Evolutionary conservation across 1,140 invertebrate genomes (phyloP).

Genomic region (Limonius californicus): DNA sequence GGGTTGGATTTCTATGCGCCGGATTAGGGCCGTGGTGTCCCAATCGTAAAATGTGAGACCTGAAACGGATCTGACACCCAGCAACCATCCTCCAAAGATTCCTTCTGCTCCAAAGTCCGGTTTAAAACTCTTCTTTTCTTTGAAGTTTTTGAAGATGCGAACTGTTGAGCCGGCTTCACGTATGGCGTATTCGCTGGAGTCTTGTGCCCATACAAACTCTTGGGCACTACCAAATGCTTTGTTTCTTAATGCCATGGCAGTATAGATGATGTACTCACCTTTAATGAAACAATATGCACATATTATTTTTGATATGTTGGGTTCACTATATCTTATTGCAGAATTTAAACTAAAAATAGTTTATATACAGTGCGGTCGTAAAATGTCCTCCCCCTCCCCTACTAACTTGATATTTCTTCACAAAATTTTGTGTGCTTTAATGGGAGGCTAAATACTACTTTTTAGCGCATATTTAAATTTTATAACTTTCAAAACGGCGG

Average conservation of each 20-base stretch:
- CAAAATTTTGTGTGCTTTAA: no score
- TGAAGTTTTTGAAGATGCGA: constrained; percentile 98
- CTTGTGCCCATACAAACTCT: constrained; percentile 98
- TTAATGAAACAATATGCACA: not conserved
- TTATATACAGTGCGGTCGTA: no score
- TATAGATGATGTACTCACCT: constrained; percentile 97
- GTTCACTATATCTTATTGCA: no score
- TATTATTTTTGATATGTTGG: no score
- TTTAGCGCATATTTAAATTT: no score
- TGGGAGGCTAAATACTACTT: no score
- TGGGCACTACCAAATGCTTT: constrained; percentile 98
- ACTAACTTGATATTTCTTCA: no score
- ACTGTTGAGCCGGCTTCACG: constrained; percentile 85
- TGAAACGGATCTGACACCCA: constrained; percentile 91
- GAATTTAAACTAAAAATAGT: no score
- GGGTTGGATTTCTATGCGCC: constrained; percentile 94
- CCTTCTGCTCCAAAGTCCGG: constrained; percentile 96
- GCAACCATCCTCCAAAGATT: constrained; percentile 92
- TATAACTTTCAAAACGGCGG: no score
- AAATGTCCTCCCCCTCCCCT: no score
- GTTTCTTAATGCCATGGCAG: constrained; percentile 96
- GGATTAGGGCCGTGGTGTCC: constrained; percentile 88
- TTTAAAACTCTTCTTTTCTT: constrained; percentile 92
- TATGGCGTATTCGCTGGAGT: constrained; percentile 93
- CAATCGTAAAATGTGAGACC: constrained; percentile 96